Base-by-base conservation (phyloP, 1,140 invertebrate species). In the Acromyrmex heyeri region DNA sequence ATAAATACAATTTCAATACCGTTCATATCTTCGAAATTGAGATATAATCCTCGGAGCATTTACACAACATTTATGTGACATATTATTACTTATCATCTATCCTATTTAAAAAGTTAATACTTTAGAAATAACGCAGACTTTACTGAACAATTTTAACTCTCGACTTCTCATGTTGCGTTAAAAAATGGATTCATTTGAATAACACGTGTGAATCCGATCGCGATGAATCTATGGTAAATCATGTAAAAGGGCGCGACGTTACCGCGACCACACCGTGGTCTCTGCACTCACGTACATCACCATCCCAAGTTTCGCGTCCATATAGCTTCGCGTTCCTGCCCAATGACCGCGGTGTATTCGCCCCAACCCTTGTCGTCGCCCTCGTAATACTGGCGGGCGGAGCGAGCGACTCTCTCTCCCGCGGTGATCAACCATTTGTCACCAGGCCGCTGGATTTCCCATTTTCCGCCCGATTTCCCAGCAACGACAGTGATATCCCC, bases 401-500 rank as follows among this genome's bases (percentile, higher is more conserved):
- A 78, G 83, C 75, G 91, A 92, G 86, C 79, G 27, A 67, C 38
- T 14, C 83, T 78, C 86, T 78, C 89, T 78, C 53, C 30, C 83
- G 75, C 44, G 78, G 57, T 73, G 90, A 91, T 89, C 90, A 89
- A 93, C 93, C 93, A 95, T 95, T 95, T 95, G 94, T 95, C 94
- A 95, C 93, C 92, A 88, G 90, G 92, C 91, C 88, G 90, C 93
- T 94, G 93, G 92, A 93, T 95, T 95, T 95, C 93, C 94, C 94
- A 95, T 95, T 95, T 95, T 95, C 95, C 94, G 88, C 76, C 92
- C 95, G 95, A 95, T 95, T 95, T 95, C 91, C 91, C 87, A 87
- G 86, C 92, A 87, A 88, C 92, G 91, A 90, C 86, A 62, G 82
- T 82, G 87, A 90, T 82, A 73, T 77, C 78, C 64, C 78, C 77